Evolutionary conservation across 2,113 vertebrate species (phyloP).

Genomic region (Zosterops pallidus): DNA sequence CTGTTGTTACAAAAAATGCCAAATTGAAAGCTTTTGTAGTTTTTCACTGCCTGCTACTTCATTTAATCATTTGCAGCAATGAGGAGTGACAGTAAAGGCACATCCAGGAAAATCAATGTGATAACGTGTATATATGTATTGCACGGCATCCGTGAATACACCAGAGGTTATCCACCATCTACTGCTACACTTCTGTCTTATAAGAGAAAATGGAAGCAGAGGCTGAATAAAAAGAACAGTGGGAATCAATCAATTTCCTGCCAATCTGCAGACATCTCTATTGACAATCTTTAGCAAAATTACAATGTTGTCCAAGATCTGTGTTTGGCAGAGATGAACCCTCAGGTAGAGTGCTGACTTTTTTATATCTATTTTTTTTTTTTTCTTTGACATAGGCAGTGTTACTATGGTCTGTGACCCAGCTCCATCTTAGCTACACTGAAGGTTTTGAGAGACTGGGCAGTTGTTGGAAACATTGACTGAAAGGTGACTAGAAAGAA

Average conservation of each 20-base stretch:
- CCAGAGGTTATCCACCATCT: background rate
- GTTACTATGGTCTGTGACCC: background rate
- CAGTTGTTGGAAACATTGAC: background rate
- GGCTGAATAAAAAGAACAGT: background rate
- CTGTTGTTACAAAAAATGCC: background rate
- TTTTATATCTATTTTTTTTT: background rate
- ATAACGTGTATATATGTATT: background rate
- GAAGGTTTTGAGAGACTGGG: background rate
- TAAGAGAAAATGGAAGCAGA: background rate
- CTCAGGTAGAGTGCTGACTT: background rate
- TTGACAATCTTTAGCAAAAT: background rate
- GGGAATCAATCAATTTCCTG: background rate
- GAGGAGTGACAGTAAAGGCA: background rate
- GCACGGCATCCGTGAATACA: accelerated
- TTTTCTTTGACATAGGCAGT: background rate
- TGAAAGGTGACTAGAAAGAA: background rate
- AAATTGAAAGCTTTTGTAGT: background rate
- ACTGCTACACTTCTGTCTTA: background rate
- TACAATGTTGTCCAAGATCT: background rate
- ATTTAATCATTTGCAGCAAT: background rate
- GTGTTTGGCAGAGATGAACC: background rate
- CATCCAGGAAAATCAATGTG: background rate
- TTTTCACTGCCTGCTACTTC: background rate
- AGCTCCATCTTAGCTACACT: background rate
- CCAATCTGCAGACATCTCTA: background rate